Base-by-base conservation (phyloP, 2,888 invertebrate species). In the Lasioglossum zephyrum region DNA sequence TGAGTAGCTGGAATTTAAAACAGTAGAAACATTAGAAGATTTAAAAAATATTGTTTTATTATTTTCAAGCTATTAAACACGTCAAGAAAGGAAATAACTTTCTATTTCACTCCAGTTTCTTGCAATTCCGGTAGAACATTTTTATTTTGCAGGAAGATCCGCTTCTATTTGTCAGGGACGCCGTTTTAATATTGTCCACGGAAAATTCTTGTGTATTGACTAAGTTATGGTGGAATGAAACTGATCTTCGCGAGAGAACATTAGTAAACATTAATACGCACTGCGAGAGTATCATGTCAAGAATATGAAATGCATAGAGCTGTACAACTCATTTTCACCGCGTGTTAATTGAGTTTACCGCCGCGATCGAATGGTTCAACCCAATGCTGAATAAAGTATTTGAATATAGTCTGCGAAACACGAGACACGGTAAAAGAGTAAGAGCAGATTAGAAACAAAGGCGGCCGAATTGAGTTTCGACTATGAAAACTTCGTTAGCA, bases 401-500 rank as follows among this genome's bases (percentile, higher is more conserved):
- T 74, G 31, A 39, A 53, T 73, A 31, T 73, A 41, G 2, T 36
- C 6, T 18, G 22, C 13, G 18, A 39, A 72, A 44, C 1, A 44
- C 16, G 11, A 4, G 44, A 72, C 18, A 13, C 31, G 16, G 1
- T 9, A 11, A 44, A 49, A 5, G n/a, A 31, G 39, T n/a, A 13
- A 53, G 47, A 70, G 36, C n/a, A 60, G 41, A 39, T 53, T 53
- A 31, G 70, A 82, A 76, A 82, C 44, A 31, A 36, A 18, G 22
- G 63, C 31, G 63, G 16, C 41, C 11, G 49, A 82, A 83, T 53
- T n/a, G 63, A 73, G 44, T 63, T 82, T 36, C 76, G 26, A 47
- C 60, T 76, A 72, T 82, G 22, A 60, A 72, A 63, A 60, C 22
- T 72, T 49, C 49, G 60, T 82, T 76, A 76, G 53, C 70, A 72